Conservation (phyloP, 2,888 invertebrate genomes). For the Folsomia manolachei region DNA sequence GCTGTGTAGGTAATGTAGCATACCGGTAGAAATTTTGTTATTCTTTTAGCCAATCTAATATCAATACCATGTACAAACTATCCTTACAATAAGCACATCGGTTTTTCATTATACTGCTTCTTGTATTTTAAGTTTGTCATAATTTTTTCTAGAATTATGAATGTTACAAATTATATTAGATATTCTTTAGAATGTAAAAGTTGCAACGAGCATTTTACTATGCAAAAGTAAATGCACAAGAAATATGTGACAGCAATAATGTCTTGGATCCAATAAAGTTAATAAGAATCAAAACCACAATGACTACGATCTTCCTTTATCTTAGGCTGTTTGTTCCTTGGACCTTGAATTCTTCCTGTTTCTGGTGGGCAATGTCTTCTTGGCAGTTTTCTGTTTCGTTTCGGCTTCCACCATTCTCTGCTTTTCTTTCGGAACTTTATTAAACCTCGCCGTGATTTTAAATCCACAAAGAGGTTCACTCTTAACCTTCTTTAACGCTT, state of each 20-base stretch:
- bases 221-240: neutral
- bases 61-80: too few relatives aligned
- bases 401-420: neutral
- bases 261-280: neutral
- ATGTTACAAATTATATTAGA: neutral
- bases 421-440: slow-evolving; percentile 5
- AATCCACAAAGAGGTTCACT: slow-evolving; percentile 21
- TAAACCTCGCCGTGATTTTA: slow-evolving; percentile 20
- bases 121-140: neutral
- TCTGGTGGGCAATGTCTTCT: too few relatives aligned
- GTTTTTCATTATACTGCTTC: too few relatives aligned
- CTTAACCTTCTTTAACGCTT: slow-evolving; percentile 15
- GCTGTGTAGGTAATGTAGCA: neutral
- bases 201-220: neutral
- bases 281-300: too few relatives aligned
- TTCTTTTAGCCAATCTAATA: too few relatives aligned
- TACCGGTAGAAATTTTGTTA: too few relatives aligned
- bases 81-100: too few relatives aligned
- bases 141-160: neutral
- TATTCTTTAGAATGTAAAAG: neutral
- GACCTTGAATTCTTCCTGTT: neutral
- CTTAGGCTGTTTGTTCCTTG: neutral
- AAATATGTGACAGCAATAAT: neutral
- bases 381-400: neutral
- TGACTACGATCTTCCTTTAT: too few relatives aligned